Conservation (phyloP, 2,888 invertebrate species). For the Dendrolimus houi region DNA sequence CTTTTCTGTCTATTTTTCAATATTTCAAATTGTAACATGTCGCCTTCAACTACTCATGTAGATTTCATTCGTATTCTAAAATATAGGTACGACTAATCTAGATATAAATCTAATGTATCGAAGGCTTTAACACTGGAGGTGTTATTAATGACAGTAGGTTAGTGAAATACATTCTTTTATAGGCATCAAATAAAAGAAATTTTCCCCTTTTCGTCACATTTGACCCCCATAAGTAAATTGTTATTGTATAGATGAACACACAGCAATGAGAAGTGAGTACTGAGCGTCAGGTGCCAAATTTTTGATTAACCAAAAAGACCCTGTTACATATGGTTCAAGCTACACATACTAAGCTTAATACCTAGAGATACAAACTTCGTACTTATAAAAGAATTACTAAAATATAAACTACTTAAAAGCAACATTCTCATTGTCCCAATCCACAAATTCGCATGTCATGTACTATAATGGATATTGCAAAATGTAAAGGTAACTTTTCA, state of each 20-base stretch:
- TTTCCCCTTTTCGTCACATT: constrained; percentile 29
- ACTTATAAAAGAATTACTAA: constrained; percentile 3
- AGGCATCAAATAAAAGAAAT: constrained; percentile 49
- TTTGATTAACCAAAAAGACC: constrained; percentile 60
- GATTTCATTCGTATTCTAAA: no score
- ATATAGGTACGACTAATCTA: no score
- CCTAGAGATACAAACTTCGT: constrained; percentile 30
- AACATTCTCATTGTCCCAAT: no score
- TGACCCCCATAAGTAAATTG: constrained; percentile 20
- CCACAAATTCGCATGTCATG: no score
- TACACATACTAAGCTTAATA: constrained; percentile 33
- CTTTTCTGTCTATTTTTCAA: no score
- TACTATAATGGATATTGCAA: no score
- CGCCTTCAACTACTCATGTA: no score
- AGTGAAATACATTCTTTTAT: constrained; percentile 54
- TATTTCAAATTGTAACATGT: no score
- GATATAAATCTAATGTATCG: background rate
- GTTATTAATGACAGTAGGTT: constrained; percentile 25
- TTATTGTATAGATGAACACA: constrained; percentile 38
- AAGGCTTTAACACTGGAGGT: constrained; percentile 12
- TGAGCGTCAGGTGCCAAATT: constrained; percentile 45
- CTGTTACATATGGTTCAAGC: constrained; percentile 42
- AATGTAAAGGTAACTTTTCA: no score
- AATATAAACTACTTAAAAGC: no score
- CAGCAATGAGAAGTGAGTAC: constrained; percentile 19